phyloP scores from a whole-genome alignment of 2,888 invertebrate species.

The Teleogryllus oceanicus region DNA sequence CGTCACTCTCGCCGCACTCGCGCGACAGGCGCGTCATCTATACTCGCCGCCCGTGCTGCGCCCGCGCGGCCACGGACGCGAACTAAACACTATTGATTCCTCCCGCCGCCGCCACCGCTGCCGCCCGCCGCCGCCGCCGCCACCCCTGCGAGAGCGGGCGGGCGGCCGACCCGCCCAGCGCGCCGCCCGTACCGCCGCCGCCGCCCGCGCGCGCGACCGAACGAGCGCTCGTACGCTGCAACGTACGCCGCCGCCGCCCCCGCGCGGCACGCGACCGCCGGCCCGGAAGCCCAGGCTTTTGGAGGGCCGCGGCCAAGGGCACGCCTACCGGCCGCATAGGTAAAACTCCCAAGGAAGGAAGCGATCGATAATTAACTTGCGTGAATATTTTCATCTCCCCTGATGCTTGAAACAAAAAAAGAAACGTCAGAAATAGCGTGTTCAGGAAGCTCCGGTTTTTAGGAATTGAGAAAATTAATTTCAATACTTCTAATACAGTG shows the following conservation, averaged over 20 bases:
- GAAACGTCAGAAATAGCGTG: too few relatives aligned
- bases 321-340: too few relatives aligned
- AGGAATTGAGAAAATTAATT: too few relatives aligned
- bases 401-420: too few relatives aligned
- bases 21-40: conserved; percentile 1
- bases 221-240: neutral
- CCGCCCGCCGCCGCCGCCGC: neutral
- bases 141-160: neutral
- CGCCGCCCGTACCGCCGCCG: neutral
- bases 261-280: neutral
- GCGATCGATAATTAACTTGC: too few relatives aligned
- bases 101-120: neutral
- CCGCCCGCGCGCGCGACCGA: neutral
- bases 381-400: too few relatives aligned
- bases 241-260: neutral
- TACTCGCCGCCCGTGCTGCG: conserved; percentile 1
- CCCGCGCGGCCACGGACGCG: neutral
- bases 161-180: neutral
- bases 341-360: too few relatives aligned
- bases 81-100: conserved; percentile 2
- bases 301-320: too few relatives aligned
- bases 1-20: conserved; percentile 6
- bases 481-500: too few relatives aligned
- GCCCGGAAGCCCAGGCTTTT: too few relatives aligned
- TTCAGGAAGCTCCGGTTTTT: too few relatives aligned